Evolutionary conservation across 2,113 vertebrate species (phyloP).

Genomic region (Saiga tatarica): DNA sequence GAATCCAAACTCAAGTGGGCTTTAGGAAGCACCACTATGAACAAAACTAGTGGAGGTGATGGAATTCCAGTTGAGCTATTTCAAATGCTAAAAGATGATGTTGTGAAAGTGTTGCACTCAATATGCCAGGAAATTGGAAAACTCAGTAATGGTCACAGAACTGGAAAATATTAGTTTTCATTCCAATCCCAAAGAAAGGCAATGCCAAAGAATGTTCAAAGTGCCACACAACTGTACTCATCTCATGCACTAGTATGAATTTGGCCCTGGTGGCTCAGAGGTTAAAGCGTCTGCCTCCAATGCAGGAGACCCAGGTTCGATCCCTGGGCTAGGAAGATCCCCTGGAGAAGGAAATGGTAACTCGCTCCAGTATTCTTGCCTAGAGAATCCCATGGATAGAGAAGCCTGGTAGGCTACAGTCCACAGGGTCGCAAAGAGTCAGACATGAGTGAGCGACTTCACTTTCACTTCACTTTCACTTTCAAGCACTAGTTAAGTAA

Average conservation of each 20-base stretch:
- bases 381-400: too few species aligned
- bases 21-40: not conserved
- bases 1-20: not conserved
- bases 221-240: not conserved
- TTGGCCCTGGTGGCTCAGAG: too few species aligned
- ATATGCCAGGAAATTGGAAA: not conserved
- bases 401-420: too few species aligned
- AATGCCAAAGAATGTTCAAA: not conserved
- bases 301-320: too few species aligned
- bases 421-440: too few species aligned
- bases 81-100: not conserved
- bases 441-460: too few species aligned
- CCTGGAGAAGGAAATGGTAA: too few species aligned
- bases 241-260: not conserved
- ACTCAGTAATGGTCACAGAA: not conserved
- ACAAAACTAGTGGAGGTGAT: not conserved
- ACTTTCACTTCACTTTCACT: too few species aligned
- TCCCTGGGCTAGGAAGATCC: too few species aligned
- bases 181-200: not conserved
- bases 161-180: not conserved
- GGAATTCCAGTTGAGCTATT: not conserved
- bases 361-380: too few species aligned
- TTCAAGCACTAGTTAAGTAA: not conserved
- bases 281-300: too few species aligned
- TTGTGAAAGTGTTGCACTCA: not conserved